phyloP scores from a whole-genome alignment of 2,888 invertebrate genomes.

The Heliconius erato region DNA sequence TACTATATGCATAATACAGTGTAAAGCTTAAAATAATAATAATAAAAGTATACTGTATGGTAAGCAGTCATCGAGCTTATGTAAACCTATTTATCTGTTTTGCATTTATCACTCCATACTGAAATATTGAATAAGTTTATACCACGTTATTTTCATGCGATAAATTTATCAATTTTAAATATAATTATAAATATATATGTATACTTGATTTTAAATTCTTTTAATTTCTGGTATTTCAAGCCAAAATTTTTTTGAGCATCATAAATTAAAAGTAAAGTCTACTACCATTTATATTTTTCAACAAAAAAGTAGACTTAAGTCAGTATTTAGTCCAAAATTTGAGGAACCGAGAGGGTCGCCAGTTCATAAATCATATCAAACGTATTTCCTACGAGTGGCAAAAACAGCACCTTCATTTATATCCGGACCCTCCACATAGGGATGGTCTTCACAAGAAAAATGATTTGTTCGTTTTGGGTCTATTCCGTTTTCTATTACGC shows the following conservation, averaged over 20 bases:
- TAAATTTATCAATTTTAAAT: no score
- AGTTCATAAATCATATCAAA: slow-evolving; percentile 40
- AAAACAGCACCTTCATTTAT: slow-evolving; percentile 54
- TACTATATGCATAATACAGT: no score
- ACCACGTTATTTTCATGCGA: no score
- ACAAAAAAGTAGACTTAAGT: not conserved
- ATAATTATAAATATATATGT: no score
- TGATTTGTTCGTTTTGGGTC: slow-evolving; percentile 50
- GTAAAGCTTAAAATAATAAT: no score
- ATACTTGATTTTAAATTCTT: no score
- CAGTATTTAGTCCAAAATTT: slow-evolving; percentile 14
- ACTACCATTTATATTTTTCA: slow-evolving; percentile 4
- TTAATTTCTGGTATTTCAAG: not conserved
- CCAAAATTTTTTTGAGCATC: not conserved
- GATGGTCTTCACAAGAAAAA: slow-evolving; percentile 52
- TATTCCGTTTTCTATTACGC: slow-evolving; percentile 50
- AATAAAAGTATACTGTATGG: no score
- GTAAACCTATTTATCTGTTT: no score
- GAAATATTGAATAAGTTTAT: no score
- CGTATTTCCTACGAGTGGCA: slow-evolving; percentile 43
- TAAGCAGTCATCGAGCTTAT: no score
- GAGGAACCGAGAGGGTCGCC: slow-evolving; percentile 7
- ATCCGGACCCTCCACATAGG: slow-evolving; percentile 54
- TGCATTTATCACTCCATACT: no score
- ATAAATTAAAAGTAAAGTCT: not conserved